Evolutionary conservation across 2,113 vertebrate genomes (phyloP).

Genomic region (Lophochroa leadbeateri): DNA sequence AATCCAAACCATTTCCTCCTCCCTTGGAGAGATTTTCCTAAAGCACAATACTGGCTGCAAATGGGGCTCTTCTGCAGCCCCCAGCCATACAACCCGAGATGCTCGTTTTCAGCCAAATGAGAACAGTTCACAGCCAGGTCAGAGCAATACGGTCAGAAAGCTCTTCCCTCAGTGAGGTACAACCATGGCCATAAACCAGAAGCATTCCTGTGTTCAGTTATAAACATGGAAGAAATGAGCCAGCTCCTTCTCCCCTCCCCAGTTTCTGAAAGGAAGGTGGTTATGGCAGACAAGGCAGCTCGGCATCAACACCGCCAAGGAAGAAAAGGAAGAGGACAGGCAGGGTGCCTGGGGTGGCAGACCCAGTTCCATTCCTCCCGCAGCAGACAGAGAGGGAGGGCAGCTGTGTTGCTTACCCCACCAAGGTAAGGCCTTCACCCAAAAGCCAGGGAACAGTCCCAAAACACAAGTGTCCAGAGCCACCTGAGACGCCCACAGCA

Average conservation of each 20-base stretch:
- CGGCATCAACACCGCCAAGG: background rate
- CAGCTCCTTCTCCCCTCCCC: background rate
- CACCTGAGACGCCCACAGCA: background rate
- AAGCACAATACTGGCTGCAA: background rate
- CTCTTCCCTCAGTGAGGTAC: conserved; percentile 34
- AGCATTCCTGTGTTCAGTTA: background rate
- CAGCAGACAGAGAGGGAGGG: background rate
- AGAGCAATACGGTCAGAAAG: background rate
- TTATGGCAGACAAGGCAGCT: background rate
- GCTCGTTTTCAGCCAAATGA: background rate
- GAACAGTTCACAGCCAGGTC: conserved; percentile 56
- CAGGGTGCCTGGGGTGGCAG: background rate
- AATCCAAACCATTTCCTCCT: background rate
- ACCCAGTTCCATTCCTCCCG: background rate
- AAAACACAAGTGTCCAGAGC: background rate
- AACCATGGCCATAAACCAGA: conserved; percentile 7
- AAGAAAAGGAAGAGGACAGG: background rate
- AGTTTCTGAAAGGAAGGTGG: background rate
- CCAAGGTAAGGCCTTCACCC: background rate
- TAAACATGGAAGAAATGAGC: conserved; percentile 25
- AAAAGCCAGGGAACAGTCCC: fast-evolving
- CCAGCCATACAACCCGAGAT: background rate
- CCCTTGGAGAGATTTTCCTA: background rate
- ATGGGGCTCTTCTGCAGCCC: background rate
- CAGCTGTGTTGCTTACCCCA: background rate